Evolutionary conservation across 2,888 invertebrate species (phyloP).

Genomic region (Acanthosoma haemorrhoidale): DNA sequence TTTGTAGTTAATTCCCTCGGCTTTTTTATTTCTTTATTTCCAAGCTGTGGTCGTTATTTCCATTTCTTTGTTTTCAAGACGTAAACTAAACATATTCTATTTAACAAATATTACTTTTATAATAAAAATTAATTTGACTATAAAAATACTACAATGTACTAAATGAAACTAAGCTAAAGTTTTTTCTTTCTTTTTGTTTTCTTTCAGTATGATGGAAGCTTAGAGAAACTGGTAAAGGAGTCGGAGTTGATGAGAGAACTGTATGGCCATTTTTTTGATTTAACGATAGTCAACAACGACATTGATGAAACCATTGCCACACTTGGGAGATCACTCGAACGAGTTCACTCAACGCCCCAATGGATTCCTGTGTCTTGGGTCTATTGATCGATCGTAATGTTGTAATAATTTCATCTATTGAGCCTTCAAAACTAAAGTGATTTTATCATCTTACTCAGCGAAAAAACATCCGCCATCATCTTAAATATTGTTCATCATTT

Average conservation of each 20-base stretch:
- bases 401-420: not conserved
- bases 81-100: not conserved
- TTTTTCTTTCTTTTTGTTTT: too few relatives aligned
- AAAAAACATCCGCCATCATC: not conserved
- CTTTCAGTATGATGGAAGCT: conserved; percentile 91
- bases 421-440: not conserved
- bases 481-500: conserved; percentile 14
- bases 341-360: conserved; percentile 85
- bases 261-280: conserved; percentile 98
- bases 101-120: not conserved
- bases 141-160: too few relatives aligned
- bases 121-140: too few relatives aligned
- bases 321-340: conserved; percentile 83
- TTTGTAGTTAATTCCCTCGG: too few relatives aligned
- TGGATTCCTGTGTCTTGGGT: conserved; percentile 99
- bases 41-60: too few relatives aligned
- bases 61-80: too few relatives aligned
- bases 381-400: conserved; percentile 65
- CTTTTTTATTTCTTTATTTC: too few relatives aligned
- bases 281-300: conserved; percentile 97
- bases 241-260: conserved; percentile 93
- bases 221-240: conserved; percentile 92
- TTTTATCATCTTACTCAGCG: not conserved
- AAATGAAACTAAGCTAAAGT: too few relatives aligned
- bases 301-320: conserved; percentile 96